phyloP scores from a whole-genome alignment of 1,140 invertebrate species.

The Cherax quadricarinatus region DNA sequence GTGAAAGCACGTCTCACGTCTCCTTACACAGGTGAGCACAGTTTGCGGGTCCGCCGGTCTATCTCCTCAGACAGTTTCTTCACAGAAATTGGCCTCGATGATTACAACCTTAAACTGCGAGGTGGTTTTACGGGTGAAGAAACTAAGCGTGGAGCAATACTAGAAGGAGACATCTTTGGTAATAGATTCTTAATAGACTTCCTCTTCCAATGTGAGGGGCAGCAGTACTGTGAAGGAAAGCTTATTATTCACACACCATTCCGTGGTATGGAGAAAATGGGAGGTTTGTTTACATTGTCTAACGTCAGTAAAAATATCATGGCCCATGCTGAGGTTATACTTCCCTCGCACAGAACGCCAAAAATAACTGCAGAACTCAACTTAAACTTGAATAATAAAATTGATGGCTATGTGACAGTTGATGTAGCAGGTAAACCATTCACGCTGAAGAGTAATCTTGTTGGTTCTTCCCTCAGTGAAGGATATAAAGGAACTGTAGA shows the following conservation, averaged over 20 bases:
- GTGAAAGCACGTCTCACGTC: conserved; percentile 57
- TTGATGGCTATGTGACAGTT: conserved; percentile 50
- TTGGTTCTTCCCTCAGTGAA: conserved; percentile 3
- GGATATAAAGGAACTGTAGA: conserved; percentile 34
- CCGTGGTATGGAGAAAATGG: conserved; percentile 54
- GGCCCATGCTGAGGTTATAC: conserved; percentile 46
- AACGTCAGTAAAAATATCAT: conserved; percentile 31
- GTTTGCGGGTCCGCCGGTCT: conserved; percentile 57
- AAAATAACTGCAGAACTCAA: conserved; percentile 47
- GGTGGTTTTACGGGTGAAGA: conserved; percentile 53
- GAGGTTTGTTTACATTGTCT: conserved; percentile 64
- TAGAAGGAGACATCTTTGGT: conserved; percentile 69
- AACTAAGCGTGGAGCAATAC: conserved; percentile 46
- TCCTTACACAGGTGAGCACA: conserved; percentile 47
- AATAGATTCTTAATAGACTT: conserved; percentile 55
- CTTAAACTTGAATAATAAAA: conserved; percentile 48
- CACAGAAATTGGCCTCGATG: conserved; percentile 66
- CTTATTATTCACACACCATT: conserved; percentile 63
- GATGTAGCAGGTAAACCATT: conserved; percentile 61
- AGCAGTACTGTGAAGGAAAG: conserved; percentile 65
- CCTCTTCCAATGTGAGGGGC: conserved; percentile 53
- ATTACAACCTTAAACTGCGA: conserved; percentile 65
- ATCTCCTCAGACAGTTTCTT: conserved; percentile 64
- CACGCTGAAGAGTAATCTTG: conserved; percentile 46
- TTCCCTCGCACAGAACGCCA: conserved; percentile 51